Base-by-base conservation (phyloP, 1,140 invertebrate species). In the Drosophila bipectinata region DNA sequence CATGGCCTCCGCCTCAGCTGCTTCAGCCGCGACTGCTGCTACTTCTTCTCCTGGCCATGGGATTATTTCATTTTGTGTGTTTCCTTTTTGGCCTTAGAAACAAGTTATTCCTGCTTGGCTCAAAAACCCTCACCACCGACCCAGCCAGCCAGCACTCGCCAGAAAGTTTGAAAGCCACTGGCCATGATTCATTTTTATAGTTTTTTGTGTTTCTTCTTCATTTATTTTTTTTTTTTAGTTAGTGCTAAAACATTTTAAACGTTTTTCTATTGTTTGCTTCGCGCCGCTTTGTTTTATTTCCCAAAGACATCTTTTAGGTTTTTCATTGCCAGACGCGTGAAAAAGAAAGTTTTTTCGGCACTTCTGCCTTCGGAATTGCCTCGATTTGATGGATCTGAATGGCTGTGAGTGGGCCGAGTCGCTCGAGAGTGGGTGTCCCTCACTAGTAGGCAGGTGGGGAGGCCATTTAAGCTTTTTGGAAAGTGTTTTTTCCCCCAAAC, bases 21-120 rank as follows among this genome's bases (percentile, higher is more conserved):
- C 64, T 54, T 49, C 48, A 47, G 45, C 58, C 49, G 32, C 21
- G 39, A 54, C 64, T 48, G 53, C 60, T 15, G 39, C 39, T 64
- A 21, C 44, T 77, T 66, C 55, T 62, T 55, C 58, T 75, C 64
- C 72, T 82, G 85, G 77, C 87, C 87, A 90, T 90, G 87, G 88
- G 87, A 90, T 90, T 90, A 90, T 90, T 90, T 90, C 87, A 90
- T 90, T 90, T 90, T 89, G 84, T 89, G 84, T 88, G 84, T 88
- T 88, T 88, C 83, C 83, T 88, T 88, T 88, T 88, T 87, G 72
- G 77, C 72, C 77, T 90, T 85, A 90, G 81, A 90, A 90, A 90
- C 87, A 77, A 90, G 81, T 89, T 89, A 90, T 89, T 90, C 80
- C 80, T 88, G 83, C 72, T 89, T 60, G 37, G 82, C 77, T 85